These are phyloP conservation scores for Tromatobia lineatoria DNA, from an alignment of 2,888 invertebrate genomes.

Conservation along the genomic window DNA sequence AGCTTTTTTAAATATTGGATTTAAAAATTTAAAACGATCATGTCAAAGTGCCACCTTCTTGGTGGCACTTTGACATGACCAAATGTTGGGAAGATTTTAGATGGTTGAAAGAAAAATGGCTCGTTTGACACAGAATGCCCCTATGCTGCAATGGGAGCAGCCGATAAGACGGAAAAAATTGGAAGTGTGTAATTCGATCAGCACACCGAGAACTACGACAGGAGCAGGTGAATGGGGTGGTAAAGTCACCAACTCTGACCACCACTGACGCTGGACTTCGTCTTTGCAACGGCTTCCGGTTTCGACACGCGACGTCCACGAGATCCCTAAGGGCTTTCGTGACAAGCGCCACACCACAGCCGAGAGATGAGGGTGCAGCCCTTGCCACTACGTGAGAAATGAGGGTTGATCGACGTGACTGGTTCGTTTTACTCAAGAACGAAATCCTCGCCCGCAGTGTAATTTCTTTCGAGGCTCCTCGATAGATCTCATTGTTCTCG, in stretches of 20 bases:
- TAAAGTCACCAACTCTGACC: conserved; percentile 12
- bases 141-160: not conserved
- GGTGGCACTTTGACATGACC: no score
- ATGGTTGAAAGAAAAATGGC: not conserved
- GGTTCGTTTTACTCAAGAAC: conserved; percentile 17
- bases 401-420: conserved; percentile 40
- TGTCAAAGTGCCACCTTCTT: no score
- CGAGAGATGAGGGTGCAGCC: conserved; percentile 35
- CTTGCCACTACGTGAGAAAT: conserved; percentile 33
- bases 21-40: no score
- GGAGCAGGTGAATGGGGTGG: conserved; percentile 8
- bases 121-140: not conserved
- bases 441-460: conserved; percentile 38
- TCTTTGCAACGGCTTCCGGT: conserved; percentile 47
- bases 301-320: conserved; percentile 32
- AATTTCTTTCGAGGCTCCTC: conserved; percentile 26
- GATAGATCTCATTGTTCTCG: conserved; percentile 22
- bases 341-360: conserved; percentile 15
- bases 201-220: conserved; percentile 12
- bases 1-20: no score
- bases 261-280: conserved; percentile 8
- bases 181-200: conserved; percentile 57
- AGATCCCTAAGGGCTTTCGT: conserved; percentile 3
- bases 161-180: conserved; percentile 46
- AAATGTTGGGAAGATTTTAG: no score